A percentile compares a stretch with the other conserved stretches of the same genome.
Evolutionary conservation across 2,113 vertebrate species (phyloP).

Genomic region (Fulica atra): DNA sequence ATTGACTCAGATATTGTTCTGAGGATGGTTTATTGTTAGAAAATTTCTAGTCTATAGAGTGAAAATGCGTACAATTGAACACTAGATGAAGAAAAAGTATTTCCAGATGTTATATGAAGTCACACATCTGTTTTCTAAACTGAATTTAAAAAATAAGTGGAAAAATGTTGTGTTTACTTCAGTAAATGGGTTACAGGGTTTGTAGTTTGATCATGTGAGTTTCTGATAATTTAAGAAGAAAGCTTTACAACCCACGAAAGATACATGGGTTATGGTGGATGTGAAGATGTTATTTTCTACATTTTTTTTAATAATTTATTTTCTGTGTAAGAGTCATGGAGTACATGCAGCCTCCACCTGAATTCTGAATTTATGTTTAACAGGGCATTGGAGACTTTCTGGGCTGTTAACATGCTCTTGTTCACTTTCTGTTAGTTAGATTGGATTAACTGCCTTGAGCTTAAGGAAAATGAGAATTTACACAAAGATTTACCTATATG

Average conservation of each 20-base stretch:
- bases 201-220: neutral
- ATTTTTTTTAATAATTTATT: neutral
- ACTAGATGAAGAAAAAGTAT: neutral
- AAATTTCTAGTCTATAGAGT: neutral
- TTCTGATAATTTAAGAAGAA: neutral
- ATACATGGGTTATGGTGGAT: neutral
- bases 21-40: neutral
- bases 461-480: constrained; percentile 33
- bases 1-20: neutral
- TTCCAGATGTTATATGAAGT: neutral
- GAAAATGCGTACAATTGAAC: neutral
- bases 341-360: neutral
- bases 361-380: neutral
- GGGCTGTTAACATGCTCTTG: neutral
- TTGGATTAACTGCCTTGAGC: neutral
- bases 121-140: accelerated
- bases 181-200: neutral
- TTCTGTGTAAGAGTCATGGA: neutral
- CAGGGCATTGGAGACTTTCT: neutral
- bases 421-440: neutral
- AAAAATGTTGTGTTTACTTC: neutral
- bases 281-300: neutral
- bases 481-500: constrained; percentile 26
- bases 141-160: neutral
- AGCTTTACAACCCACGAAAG: neutral